Conservation (phyloP, 2,113 vertebrate species). For the Protobothrops mucrosquamatus region DNA sequence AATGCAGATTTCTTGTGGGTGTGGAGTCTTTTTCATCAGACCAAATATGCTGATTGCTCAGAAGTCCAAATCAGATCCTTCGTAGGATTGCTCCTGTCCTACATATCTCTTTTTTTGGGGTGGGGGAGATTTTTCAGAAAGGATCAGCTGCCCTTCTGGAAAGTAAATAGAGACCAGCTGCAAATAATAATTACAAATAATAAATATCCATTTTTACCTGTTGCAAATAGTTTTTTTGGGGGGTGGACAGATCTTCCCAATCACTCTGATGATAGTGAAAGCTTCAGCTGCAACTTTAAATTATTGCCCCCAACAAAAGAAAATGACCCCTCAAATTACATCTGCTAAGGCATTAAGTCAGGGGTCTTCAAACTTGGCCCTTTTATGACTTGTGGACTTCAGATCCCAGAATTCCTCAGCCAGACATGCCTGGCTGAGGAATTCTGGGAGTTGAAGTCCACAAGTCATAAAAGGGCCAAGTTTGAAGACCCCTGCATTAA, state of each 20-base stretch:
- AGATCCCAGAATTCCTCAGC: too few species aligned
- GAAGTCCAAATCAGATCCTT: background rate
- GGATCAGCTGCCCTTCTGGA: background rate
- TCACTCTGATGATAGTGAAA: background rate
- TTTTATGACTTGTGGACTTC: too few species aligned
- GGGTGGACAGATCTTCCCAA: background rate
- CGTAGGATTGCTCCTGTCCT: background rate
- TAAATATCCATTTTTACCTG: background rate
- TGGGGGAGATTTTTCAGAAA: background rate
- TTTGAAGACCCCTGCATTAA: too few species aligned
- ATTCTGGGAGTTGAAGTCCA: too few species aligned
- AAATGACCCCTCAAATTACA: background rate
- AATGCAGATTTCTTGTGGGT: background rate
- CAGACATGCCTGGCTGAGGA: too few species aligned
- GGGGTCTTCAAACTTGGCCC: too few species aligned
- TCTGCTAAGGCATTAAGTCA: too few species aligned
- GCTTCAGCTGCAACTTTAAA: background rate
- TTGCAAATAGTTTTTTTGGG: background rate
- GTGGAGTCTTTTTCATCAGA: background rate
- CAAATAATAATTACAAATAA: background rate
- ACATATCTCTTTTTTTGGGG: background rate
- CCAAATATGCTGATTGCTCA: background rate
- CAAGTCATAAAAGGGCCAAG: too few species aligned
- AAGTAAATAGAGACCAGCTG: background rate
- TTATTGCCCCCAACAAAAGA: background rate